Evolutionary conservation across 1,140 invertebrate species (phyloP).

Genomic region (Pachypeltis micranthus): DNA sequence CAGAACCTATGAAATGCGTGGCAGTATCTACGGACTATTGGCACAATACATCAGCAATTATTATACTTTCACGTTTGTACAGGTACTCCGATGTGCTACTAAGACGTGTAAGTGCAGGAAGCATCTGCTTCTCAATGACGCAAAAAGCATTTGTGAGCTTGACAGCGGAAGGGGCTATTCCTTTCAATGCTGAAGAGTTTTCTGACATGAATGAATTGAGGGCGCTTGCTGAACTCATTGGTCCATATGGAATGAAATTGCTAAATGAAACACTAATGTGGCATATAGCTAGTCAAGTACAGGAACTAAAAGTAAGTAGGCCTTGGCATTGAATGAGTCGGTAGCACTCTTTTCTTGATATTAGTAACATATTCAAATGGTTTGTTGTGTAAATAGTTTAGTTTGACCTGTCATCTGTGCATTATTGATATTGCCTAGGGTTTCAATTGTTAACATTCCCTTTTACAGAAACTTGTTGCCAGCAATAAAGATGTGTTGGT

Average conservation of each 20-base stretch:
- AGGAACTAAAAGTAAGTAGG: constrained; percentile 64
- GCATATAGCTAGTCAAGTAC: constrained; percentile 95
- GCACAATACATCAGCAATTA: no score
- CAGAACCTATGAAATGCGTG: no score
- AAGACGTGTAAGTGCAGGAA: constrained; percentile 82
- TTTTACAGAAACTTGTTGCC: constrained; percentile 68
- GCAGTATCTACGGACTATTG: no score
- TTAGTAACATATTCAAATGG: no score
- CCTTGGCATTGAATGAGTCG: no score
- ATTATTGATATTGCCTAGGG: constrained; percentile 24
- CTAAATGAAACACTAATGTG: constrained; percentile 94
- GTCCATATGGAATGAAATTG: constrained; percentile 96
- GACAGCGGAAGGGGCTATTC: constrained; percentile 71
- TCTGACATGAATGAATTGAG: constrained; percentile 95
- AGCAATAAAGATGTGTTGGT: constrained; percentile 86
- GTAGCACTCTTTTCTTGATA: no score
- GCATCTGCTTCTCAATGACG: constrained; percentile 91
- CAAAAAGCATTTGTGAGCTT: constrained; percentile 93
- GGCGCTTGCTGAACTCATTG: constrained; percentile 91
- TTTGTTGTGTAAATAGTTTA: no score
- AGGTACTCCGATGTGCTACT: constrained; percentile 90
- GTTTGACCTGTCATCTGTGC: neutral
- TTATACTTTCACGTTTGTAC: no score
- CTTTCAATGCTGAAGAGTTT: constrained; percentile 95
- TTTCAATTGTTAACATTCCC: no score